Base-by-base conservation (phyloP, 2,113 vertebrate species). In the Bubo bubo region DNA sequence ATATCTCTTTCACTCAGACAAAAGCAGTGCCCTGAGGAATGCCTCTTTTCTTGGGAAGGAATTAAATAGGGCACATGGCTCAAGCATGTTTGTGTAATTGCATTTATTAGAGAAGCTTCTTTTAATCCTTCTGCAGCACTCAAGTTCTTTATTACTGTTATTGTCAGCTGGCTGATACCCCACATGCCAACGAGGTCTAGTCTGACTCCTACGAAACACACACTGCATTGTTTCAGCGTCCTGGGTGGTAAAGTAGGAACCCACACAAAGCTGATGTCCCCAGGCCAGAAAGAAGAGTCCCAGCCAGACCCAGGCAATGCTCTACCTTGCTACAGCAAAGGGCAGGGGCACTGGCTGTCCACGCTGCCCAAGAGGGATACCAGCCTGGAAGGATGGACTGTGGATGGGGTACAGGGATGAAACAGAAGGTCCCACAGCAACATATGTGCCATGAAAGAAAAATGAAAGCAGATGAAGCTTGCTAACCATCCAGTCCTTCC, bases 11-110 rank as follows among this genome's bases (percentile, higher is more conserved):
- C 72, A 43, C 41, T 63, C 83, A 84, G 72, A 90, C 86, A 89
- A 95, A 88, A 86, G 97, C 83, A 79, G 86, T 16, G 35, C 95
- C 93, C 80, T 8, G 80, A 94, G 94, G 93, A 97, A 91, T 60
- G 39, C 73, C 70, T 79, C 74, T 86, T 90, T 86, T 68, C 86
- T 47, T 49, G 80, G 91, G 94, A 19, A 89, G 62, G 83, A 94
- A 89, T 97, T 89, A 89, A 95, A 89, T 3, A 75, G 95, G 88
- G 86, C 88, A 86, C 91, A 95, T 0, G 68, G 90, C 94, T 91
- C 52, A 7, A 80, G 83, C 47, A 52, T 34, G 76, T 91, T 87
- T 87, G 83, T 79, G 24, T 81, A 85, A 95, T 66, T 94, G 83
- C 70, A 91, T 87, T 89, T 93, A 75, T 93, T 87, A 85, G 80